A percentile compares a stretch with the other conserved stretches of the same genome.
phyloP scores from a whole-genome alignment of 2,888 invertebrate species.

The Heliothis peltigera region DNA sequence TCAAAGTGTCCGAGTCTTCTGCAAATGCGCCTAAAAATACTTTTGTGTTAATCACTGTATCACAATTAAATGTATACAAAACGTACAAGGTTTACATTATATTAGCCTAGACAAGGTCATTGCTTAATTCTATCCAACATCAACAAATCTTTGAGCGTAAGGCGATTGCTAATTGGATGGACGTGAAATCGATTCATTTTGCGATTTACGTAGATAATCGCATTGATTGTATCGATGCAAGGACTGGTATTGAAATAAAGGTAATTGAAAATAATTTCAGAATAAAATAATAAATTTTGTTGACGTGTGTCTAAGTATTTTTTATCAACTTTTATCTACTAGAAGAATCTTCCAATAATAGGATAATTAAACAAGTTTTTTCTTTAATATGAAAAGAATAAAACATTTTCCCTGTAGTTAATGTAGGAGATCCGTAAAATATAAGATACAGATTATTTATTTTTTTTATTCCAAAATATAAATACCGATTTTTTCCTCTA shows the following conservation, averaged over 20 bases:
- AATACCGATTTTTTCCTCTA: too few relatives aligned
- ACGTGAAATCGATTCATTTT: conserved; percentile 45
- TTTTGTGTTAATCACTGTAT: conserved; percentile 11
- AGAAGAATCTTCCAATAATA: too few relatives aligned
- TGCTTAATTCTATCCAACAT: conserved; percentile 27
- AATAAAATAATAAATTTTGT: too few relatives aligned
- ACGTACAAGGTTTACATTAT: conserved; percentile 14
- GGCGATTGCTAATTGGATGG: conserved; percentile 39
- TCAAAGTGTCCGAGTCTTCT: too few relatives aligned
- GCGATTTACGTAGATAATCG: conserved; percentile 25
- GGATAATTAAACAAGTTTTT: too few relatives aligned
- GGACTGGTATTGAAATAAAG: conserved; percentile 10
- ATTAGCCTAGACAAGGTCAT: conserved; percentile 18
- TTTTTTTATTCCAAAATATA: too few relatives aligned
- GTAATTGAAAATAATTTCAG: conserved; percentile 9
- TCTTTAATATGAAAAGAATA: too few relatives aligned
- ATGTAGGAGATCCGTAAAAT: too few relatives aligned
- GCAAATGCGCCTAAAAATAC: conserved; percentile 1
- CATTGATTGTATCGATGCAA: conserved; percentile 29
- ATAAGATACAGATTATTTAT: too few relatives aligned
- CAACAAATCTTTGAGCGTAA: conserved; percentile 26
- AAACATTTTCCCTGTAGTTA: too few relatives aligned
- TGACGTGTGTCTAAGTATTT: too few relatives aligned
- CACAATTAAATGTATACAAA: conserved; percentile 8
- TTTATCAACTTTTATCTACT: too few relatives aligned